Evolutionary conservation across 2,113 vertebrate genomes (phyloP), one percentile per base, ranked within the genome.

Genomic region (Nerophis lumbriciformis): DNA sequence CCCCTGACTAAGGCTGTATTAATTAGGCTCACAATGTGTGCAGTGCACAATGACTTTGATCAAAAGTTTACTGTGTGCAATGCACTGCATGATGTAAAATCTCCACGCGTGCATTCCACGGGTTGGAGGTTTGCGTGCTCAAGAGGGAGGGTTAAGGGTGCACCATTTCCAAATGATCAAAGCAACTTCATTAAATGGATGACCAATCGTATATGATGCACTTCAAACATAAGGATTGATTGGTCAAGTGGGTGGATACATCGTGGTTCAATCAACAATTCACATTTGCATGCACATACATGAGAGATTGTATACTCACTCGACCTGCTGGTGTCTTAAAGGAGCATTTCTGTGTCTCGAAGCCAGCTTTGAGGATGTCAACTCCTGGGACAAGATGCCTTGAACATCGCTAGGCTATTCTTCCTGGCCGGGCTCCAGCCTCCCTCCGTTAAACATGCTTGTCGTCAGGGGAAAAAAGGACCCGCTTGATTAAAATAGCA

Each of bases 311-410:
- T 54, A 61, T 80, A 83, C 88, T 89, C 82, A 90, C 90, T 79
- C 75, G 74, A 37, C 73, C 71, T 65, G 69, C 79, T 53, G 69
- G 66, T 73, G 80, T 61, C 71, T 82, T 74, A 83, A 55, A 81
- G 82, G 78, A 86, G 76, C 87, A 89, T 89, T 78, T 73, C 76
- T 69, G 72, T 83, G 68, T 77, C 71, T 81, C 71, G 68, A 68
- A 64, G 73, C 63, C 75, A 68, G 78, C 72, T 85, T 76, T 74
- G 77, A 64, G 66, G 73, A 78, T 82, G 83, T 83, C 72, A 84
- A 85, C 81, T 87, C 86, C 82, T 71, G 81, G 81, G 84, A 88
- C 86, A 82, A 84, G 75, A 73, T 73, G 79, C 80, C 72, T 72
- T 53, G 81, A 71, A 76, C 80, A 83, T 77, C 77, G 63, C 84